phyloP scores from a whole-genome alignment of 2,888 invertebrate genomes.

The Ennomos erosarius region DNA sequence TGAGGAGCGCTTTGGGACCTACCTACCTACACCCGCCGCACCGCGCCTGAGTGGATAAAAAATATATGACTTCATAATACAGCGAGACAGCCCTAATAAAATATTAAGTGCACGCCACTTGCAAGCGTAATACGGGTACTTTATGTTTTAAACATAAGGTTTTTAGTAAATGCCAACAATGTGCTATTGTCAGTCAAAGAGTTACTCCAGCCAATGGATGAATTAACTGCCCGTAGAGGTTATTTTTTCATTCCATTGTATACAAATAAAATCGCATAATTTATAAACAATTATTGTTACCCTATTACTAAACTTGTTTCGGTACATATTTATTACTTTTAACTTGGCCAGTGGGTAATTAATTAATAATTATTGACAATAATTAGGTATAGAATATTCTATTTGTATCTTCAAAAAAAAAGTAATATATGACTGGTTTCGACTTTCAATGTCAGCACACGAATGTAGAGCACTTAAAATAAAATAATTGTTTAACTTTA shows the following conservation, averaged over 20 bases:
- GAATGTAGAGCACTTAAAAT: too few species aligned
- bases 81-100: slow-evolving; percentile 17
- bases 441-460: too few species aligned
- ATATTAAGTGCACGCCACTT: slow-evolving; percentile 22
- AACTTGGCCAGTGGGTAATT: too few species aligned
- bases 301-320: too few species aligned
- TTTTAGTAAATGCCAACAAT: slow-evolving; percentile 52
- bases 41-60: background rate
- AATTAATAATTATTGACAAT: too few species aligned
- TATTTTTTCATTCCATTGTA: slow-evolving; percentile 37
- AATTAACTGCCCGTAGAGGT: slow-evolving; percentile 42
- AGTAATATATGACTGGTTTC: too few species aligned
- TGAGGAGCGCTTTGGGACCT: too few species aligned
- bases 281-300: slow-evolving; percentile 12
- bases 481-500: too few species aligned
- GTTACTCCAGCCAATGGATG: slow-evolving; percentile 39
- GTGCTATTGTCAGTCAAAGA: slow-evolving; percentile 52
- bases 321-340: slow-evolving; percentile 10
- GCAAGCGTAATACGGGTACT: slow-evolving; percentile 42
- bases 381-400: too few species aligned
- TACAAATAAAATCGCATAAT: slow-evolving; percentile 16
- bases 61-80: background rate
- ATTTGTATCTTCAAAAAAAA: too few species aligned
- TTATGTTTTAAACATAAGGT: slow-evolving; percentile 48
- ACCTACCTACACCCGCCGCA: too few species aligned